Conservation (phyloP, 2,888 invertebrate species). For the Diarsia rubi region DNA sequence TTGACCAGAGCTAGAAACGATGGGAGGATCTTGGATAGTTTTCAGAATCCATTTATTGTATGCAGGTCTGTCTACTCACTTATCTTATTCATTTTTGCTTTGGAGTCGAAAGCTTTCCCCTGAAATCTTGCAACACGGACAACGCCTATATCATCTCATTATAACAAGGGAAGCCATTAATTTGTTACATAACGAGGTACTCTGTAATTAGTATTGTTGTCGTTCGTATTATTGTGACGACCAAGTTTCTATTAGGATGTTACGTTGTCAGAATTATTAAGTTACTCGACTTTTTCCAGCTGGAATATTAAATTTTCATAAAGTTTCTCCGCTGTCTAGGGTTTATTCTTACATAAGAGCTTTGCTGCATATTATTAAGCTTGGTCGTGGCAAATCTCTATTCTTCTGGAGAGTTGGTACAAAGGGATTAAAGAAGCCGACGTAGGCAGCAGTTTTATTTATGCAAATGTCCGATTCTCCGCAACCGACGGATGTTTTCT, state of each 20-base stretch:
- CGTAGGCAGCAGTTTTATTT: constrained; percentile 63
- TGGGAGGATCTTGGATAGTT: background rate
- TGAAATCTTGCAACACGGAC: background rate
- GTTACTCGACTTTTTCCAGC: constrained; percentile 73
- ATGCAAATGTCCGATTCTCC: constrained; percentile 66
- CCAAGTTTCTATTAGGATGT: constrained; percentile 38
- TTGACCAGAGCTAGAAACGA: background rate
- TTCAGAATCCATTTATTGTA: background rate
- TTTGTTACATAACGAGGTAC: constrained; percentile 27
- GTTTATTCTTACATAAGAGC: constrained; percentile 81
- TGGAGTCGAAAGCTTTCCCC: background rate
- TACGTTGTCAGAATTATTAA: constrained; percentile 64
- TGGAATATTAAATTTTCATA: constrained; percentile 85
- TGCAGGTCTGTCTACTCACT: background rate
- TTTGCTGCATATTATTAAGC: constrained; percentile 81
- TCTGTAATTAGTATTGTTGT: constrained; percentile 33
- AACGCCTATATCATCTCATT: constrained; percentile 5
- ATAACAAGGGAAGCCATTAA: constrained; percentile 18
- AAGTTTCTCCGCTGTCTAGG: constrained; percentile 79
- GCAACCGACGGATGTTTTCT: constrained; percentile 33
- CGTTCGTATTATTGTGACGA: constrained; percentile 21
- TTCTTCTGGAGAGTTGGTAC: constrained; percentile 74
- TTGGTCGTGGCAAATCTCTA: constrained; percentile 78
- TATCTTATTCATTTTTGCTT: background rate
- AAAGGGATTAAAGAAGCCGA: constrained; percentile 75